Conservation (phyloP, 1,140 invertebrate species). For the Orius insidiosus region DNA sequence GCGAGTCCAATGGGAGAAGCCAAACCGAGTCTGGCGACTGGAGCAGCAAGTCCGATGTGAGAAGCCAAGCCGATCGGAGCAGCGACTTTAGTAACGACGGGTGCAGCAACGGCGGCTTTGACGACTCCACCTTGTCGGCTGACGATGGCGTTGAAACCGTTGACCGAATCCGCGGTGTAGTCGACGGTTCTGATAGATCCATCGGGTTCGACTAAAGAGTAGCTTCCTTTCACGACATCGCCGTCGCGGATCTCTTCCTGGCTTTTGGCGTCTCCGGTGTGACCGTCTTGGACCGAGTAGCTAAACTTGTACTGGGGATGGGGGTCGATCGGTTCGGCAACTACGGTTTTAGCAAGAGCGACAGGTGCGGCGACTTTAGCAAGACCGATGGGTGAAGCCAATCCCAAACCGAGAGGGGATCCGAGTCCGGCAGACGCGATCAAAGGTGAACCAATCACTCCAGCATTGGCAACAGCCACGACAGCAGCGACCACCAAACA, state of each 20-base stretch:
- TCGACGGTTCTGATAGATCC: constrained; percentile 15
- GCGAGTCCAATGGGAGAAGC: constrained; percentile 24
- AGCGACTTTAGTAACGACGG: constrained; percentile 26
- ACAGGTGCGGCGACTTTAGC: background rate
- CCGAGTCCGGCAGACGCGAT: constrained; percentile 8
- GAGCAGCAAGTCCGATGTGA: background rate
- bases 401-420: background rate
- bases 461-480: constrained; percentile 4
- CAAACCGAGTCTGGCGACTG: constrained; percentile 23
- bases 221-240: constrained; percentile 32
- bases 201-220: constrained; percentile 19
- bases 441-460: background rate
- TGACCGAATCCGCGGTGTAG: constrained; percentile 17
- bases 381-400: background rate
- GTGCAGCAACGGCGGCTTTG: constrained; percentile 21
- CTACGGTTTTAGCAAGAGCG: background rate
- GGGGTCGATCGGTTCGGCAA: background rate
- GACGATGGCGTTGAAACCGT: constrained; percentile 19
- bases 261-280: constrained; percentile 36
- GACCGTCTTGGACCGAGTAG: constrained; percentile 33
- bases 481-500: background rate
- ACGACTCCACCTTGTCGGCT: constrained; percentile 21
- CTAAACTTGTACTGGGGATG: constrained; percentile 28
- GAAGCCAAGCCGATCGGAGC: background rate
- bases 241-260: constrained; percentile 34